Base-by-base conservation (phyloP, 1,140 invertebrate species). In the Colletes gigas region DNA sequence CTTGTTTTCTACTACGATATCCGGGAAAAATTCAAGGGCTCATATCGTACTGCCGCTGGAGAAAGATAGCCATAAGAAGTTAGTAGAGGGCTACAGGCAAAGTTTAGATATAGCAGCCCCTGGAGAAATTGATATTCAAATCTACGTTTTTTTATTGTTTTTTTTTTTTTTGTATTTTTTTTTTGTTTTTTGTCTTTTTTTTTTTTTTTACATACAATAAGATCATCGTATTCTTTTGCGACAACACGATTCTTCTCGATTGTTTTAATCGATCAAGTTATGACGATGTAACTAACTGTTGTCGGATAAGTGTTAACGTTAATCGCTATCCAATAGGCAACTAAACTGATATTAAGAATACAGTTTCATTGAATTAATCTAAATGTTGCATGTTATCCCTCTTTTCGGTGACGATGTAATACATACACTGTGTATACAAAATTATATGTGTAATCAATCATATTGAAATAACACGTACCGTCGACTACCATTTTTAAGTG, bases 31-130 rank as follows among this genome's bases (percentile, higher is more conserved):
- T 82, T 86, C 80, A 67, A 75, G 83, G 83, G 44, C 73, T 73
- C 80, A 85, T n/a, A n/a, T 86, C 69, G 68, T 76, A 74, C 54
- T 78, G 81, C 81, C 70, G 81, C 69, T 74, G 84, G 77, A 87
- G 86, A 87, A 84, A 87, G 85, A 87, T 87, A 87, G 86, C 86
- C 86, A 87, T 87, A 87, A 85, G 85, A 78, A 59, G 63, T 84
- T 87, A 87, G 82, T 87, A 87, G 82, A 87, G 86, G 82, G 78
- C 86, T 89, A 89, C 83, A 88, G 88, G 88, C 83, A 88, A 88
- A 89, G 81, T 82, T 88, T 88, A 74, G 86, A 85, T 84, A 85
- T 85, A 84, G 73, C 74, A 80, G 83, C 71, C 72, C 88, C 86
- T 89, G 86, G 47, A 89, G 89, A 87, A 89, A 83, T 89, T 82